These are phyloP conservation scores for Chloebia gouldiae DNA, from an alignment of 2,113 vertebrate genomes.

Conservation along the genomic window DNA sequence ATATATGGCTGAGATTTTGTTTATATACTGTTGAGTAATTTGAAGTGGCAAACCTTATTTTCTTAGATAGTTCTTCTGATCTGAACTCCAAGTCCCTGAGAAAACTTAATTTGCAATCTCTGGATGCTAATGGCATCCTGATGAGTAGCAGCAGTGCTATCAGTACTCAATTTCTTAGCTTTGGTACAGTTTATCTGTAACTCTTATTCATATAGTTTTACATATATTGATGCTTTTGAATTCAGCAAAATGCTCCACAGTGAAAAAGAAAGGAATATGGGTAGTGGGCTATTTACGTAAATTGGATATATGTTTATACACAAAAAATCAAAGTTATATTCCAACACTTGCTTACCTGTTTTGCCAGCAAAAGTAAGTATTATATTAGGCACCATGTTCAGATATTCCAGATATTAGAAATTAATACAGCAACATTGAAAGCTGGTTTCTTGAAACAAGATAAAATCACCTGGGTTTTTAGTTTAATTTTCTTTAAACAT, in stretches of 20 bases:
- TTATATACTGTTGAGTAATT: neutral
- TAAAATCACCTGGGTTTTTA: fast-evolving
- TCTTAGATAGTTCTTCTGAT: neutral
- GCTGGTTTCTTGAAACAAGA: neutral
- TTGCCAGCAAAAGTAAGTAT: neutral
- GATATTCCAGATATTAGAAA: neutral
- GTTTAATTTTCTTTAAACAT: neutral
- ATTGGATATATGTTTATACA: neutral
- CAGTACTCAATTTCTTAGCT: neutral
- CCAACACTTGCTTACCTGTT: neutral
- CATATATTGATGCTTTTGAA: neutral
- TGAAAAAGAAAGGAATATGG: neutral
- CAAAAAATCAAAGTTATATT: neutral
- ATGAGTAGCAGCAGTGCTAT: neutral
- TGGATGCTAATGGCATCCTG: neutral
- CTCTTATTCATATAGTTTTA: neutral
- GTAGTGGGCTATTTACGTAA: neutral
- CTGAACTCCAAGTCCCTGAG: neutral
- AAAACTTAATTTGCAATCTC: neutral
- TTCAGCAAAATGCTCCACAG: neutral
- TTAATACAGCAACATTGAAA: neutral
- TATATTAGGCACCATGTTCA: neutral
- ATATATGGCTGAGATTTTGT: neutral
- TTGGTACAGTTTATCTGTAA: neutral
- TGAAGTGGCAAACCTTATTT: neutral